Evolutionary conservation across 2,797 vertebrate species (phyloP).

Genomic region (Cercopithecus diana): DNA sequence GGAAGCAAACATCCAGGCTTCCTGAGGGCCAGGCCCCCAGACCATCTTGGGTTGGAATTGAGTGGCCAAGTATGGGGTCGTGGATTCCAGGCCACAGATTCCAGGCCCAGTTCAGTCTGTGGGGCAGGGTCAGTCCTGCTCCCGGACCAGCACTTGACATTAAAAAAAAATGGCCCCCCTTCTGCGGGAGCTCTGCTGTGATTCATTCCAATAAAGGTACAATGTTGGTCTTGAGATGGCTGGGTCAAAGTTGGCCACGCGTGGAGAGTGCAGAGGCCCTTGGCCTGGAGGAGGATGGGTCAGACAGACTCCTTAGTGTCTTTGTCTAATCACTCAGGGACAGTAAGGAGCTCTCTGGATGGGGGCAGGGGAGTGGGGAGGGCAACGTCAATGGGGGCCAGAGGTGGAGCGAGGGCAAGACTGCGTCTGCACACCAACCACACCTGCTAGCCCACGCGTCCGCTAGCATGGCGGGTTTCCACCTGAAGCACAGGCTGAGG

Average conservation of each 20-base stretch:
- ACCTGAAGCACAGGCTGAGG: neutral
- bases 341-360: neutral
- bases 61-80: neutral
- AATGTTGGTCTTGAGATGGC: neutral
- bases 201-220: slow-evolving; percentile 51
- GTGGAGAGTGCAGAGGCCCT: neutral
- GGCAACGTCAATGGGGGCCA: neutral
- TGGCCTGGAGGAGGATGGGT: neutral
- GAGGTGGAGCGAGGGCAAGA: neutral
- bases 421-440: fast-evolving
- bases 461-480: neutral
- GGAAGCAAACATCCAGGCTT: fast-evolving
- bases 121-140: neutral
- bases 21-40: neutral
- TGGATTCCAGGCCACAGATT: neutral
- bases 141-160: neutral
- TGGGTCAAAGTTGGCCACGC: neutral
- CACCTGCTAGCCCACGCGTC: no score
- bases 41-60: neutral
- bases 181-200: neutral
- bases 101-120: neutral
- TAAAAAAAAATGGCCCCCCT: neutral
- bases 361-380: neutral
- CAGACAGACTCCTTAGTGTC: neutral
- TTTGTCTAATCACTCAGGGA: neutral